phyloP scores from a whole-genome alignment of 2,113 vertebrate species.

The Myrmecophaga tridactyla region DNA sequence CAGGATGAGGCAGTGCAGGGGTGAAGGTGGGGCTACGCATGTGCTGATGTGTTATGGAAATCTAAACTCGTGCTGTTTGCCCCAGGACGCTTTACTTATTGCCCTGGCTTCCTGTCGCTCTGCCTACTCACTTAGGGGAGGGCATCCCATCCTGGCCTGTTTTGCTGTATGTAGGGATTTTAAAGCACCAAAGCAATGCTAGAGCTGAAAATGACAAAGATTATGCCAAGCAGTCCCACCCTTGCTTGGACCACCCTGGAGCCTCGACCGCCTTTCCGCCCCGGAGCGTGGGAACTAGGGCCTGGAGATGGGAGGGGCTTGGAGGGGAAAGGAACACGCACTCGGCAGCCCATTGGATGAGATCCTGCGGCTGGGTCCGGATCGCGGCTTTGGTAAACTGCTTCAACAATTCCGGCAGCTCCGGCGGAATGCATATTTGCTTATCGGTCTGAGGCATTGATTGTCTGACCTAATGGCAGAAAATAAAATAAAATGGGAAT shows the following conservation, averaged over 20 bases:
- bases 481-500: not conserved
- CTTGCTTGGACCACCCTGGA: not conserved
- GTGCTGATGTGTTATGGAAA: too few relatives aligned
- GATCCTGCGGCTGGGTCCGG: conserved; percentile 78
- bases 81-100: not conserved
- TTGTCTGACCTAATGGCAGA: conserved; percentile 63
- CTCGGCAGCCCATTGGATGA: conserved; percentile 80
- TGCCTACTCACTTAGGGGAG: not conserved
- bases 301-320: not conserved
- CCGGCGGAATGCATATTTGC: conserved; percentile 76
- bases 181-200: not conserved
- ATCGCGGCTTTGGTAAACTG: conserved; percentile 84
- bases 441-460: conserved; percentile 79
- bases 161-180: not conserved
- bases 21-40: rapidly evolving
- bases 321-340: conserved; percentile 55
- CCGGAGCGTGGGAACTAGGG: not conserved
- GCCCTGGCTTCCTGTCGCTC: not conserved
- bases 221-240: not conserved
- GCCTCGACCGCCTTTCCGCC: not conserved
- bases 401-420: conserved; percentile 82
- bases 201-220: not conserved
- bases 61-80: not conserved
- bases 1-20: rapidly evolving
- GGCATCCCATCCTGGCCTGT: not conserved